Conservation (phyloP, 1,140 invertebrate genomes). For the Littorina saxatilis region DNA sequence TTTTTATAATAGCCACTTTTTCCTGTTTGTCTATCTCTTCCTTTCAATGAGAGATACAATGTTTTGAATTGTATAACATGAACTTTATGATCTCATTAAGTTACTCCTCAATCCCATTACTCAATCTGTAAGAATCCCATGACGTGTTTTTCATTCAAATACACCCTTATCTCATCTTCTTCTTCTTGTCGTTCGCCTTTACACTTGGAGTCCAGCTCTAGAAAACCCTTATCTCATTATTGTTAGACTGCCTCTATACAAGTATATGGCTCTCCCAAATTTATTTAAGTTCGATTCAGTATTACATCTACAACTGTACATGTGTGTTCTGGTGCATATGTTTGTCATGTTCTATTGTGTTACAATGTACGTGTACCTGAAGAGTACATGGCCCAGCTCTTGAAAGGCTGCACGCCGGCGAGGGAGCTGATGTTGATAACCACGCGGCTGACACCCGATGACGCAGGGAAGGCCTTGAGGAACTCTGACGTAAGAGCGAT, state of each 20-base stretch:
- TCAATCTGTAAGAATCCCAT: no score
- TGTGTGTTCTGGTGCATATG: slow-evolving; percentile 1
- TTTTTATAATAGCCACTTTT: neutral
- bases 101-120: no score
- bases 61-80: no score
- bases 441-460: slow-evolving; percentile 75
- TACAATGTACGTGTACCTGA: slow-evolving; percentile 78
- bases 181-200: no score
- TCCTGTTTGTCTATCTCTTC: no score
- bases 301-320: no score
- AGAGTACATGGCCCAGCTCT: slow-evolving; percentile 88
- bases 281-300: no score
- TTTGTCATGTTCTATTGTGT: neutral
- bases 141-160: neutral
- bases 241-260: neutral
- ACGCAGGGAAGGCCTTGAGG: slow-evolving; percentile 79
- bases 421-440: slow-evolving; percentile 94
- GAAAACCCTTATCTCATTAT: neutral
- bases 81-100: no score
- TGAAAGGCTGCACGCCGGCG: slow-evolving; percentile 85
- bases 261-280: no score
- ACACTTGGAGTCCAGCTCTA: no score
- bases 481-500: slow-evolving; percentile 87
- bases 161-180: neutral
- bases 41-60: no score